Conservation (phyloP, 2,113 vertebrate genomes). For the Cinclus mexicanus region DNA sequence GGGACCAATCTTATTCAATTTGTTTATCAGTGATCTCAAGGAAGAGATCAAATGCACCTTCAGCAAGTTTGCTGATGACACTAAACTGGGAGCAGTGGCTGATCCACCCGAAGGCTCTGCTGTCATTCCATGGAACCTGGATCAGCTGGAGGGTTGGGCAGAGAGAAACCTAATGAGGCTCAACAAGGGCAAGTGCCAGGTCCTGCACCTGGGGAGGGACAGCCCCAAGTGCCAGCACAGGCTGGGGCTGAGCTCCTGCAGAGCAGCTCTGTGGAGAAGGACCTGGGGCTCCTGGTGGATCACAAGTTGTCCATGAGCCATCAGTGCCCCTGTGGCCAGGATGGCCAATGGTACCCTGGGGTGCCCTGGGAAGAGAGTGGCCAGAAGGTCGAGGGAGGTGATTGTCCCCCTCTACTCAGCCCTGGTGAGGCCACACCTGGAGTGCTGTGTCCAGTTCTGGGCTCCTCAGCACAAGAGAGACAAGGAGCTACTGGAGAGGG, state of each 20-base stretch:
- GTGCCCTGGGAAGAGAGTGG: not conserved
- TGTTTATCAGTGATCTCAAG: not conserved
- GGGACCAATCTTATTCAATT: accelerated
- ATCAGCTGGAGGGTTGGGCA: not conserved
- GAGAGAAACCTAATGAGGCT: not conserved
- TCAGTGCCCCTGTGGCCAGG: not conserved
- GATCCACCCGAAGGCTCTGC: not conserved
- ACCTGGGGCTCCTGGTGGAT: not conserved
- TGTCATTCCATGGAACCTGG: not conserved
- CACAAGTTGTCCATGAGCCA: not conserved
- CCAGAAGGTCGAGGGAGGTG: not conserved
- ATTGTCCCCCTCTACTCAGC: not conserved
- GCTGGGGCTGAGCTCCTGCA: not conserved
- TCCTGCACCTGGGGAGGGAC: not conserved
- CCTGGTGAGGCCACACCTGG: not conserved
- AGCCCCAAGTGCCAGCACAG: not conserved
- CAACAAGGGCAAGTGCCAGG: not conserved
- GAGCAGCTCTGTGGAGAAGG: not conserved
- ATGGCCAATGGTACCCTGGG: not conserved
- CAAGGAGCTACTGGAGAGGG: not conserved
- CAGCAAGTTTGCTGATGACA: not conserved
- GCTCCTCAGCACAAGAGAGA: not conserved
- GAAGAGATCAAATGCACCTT: not conserved
- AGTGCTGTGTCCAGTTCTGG: not conserved
- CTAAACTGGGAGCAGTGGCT: not conserved